Evolutionary conservation across 2,888 invertebrate genomes (phyloP), one percentile per base, ranked within the genome.

Genomic region (Punctoribates punctum): DNA sequence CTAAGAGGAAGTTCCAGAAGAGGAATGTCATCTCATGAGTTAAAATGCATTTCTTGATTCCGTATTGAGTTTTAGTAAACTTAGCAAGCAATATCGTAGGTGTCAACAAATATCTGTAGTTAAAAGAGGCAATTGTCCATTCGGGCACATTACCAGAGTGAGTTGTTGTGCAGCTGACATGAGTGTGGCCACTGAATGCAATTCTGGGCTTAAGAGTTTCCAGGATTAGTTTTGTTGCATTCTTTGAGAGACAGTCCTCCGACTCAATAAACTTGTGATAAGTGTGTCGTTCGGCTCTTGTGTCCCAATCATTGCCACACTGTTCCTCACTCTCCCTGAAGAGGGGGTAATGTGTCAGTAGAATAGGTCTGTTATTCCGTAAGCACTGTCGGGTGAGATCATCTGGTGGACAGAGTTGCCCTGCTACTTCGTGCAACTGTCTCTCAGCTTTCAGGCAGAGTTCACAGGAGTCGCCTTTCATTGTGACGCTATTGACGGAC

Each of bases 51-150:
- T 34, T 34, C 5, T 8, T 34, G 34, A 34, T 4, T 8, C 34
- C 34, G 8, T 34, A 34, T 8, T 34, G 34, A 6, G 34, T 8
- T 6, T 4, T 8, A 34, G 5, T 34, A 8, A 34, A 34, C 34
- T 34, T 34, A 8, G 34, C 34, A 4, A 34, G 8, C 34, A 34
- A 4, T 34, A 34, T 34, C 8, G 34, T 34, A 4, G 34, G 34
- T 4, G 34, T 34, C 34, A 6, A 6, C 34, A 34, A 8, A 34
- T 34, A 34, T 34, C 34, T 34, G 15, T 62, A 62, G 27, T 62
- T 62, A 15, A 62, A 62, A 27, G 62, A 62, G 15, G 62, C 9
- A 17, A 62, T 27, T 27, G 62, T 62, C 62, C 62, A 62, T 17
- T 62, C 62, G 6, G 2, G 13, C 27, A 27, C 27, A n/a, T 62